These are phyloP conservation scores for Pseudomyrmex pallidus DNA, from an alignment of 1,140 invertebrate genomes.

Conservation along the genomic window DNA sequence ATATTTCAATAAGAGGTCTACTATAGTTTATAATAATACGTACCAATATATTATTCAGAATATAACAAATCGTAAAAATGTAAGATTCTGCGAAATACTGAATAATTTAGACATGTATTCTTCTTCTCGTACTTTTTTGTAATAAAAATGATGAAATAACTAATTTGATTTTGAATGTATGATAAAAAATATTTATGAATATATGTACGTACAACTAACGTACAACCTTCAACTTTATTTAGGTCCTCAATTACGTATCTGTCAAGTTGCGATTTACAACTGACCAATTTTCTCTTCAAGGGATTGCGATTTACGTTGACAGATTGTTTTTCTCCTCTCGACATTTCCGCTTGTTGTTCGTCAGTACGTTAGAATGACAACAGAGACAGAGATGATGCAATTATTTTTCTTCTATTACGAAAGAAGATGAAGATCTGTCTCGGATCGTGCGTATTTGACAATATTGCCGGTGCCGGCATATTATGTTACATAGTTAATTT, in stretches of 20 bases:
- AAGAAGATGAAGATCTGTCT: conserved; percentile 29
- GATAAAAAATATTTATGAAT: too few species aligned
- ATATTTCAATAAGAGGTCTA: too few species aligned
- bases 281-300: conserved; percentile 18
- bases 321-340: conserved; percentile 38
- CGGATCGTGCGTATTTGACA: neutral
- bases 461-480: neutral
- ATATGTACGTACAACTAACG: neutral
- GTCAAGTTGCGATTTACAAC: conserved; percentile 7
- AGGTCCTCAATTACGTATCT: conserved; percentile 5
- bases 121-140: too few species aligned
- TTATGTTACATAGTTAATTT: neutral
- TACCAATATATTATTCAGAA: too few species aligned
- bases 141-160: too few species aligned
- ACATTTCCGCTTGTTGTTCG: conserved; percentile 65
- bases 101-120: too few species aligned
- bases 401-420: conserved; percentile 52
- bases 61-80: too few species aligned
- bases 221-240: neutral
- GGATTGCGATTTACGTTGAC: conserved; percentile 22
- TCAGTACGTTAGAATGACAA: conserved; percentile 35
- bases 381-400: conserved; percentile 14
- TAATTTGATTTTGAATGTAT: too few species aligned
- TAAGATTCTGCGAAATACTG: too few species aligned
- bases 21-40: too few species aligned